A percentile compares a stretch with the other conserved stretches of the same genome.
Conservation (phyloP, 1,140 invertebrate genomes). For the Drosophila tropicalis region DNA sequence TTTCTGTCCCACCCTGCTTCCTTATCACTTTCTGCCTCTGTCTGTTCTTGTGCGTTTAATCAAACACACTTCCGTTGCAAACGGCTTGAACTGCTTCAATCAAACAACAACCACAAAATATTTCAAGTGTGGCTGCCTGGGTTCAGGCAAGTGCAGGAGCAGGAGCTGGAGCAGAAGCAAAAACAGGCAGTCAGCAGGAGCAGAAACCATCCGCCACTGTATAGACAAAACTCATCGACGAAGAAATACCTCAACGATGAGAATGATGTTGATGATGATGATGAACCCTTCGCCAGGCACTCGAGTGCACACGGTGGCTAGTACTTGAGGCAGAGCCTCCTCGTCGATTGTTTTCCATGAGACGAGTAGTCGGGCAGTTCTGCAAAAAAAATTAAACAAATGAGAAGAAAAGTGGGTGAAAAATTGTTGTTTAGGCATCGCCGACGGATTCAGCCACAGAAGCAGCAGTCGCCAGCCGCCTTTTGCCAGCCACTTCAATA, state of each 20-base stretch:
- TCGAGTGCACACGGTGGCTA: conserved; percentile 63
- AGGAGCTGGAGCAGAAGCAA: conserved; percentile 3
- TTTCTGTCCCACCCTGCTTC: conserved; percentile 10
- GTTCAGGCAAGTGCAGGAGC: conserved; percentile 16
- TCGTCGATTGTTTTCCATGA: conserved; percentile 45
- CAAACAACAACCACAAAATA: conserved; percentile 79
- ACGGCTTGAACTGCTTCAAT: conserved; percentile 78
- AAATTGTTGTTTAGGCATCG: conserved; percentile 52
- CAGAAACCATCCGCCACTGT: conserved; percentile 2
- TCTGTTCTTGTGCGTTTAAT: conserved; percentile 75
- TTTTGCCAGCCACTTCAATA: conserved; percentile 70
- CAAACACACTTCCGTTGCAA: conserved; percentile 79
- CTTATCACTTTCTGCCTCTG: conserved; percentile 24
- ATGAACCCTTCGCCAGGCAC: conserved; percentile 72
- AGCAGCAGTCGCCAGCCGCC: conserved; percentile 26
- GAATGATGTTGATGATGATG: conserved; percentile 49
- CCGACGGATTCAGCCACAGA: not conserved
- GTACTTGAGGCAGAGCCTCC: conserved; percentile 53
- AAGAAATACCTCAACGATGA: conserved; percentile 69
- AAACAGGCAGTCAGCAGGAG: not conserved
- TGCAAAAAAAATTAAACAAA: conserved; percentile 22
- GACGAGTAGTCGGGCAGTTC: conserved; percentile 53
- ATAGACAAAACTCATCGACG: conserved; percentile 73
- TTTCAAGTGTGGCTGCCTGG: conserved; percentile 68
- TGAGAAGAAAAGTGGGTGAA: conserved; percentile 63